Evolutionary conservation across 1,140 invertebrate genomes (phyloP), one percentile per base, ranked within the genome.

Genomic region (Grapholita molesta): DNA sequence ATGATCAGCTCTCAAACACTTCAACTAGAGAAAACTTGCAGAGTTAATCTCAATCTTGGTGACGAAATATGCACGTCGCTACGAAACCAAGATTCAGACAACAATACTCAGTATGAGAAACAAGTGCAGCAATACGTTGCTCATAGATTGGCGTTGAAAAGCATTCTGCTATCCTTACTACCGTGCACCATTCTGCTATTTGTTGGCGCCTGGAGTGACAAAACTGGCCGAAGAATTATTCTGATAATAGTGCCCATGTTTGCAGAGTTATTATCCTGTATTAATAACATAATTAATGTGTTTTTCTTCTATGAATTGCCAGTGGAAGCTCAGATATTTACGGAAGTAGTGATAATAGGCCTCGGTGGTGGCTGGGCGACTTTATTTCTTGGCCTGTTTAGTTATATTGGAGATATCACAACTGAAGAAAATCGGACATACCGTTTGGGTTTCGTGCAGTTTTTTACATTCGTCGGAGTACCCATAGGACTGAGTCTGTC

Each of bases 21-120:
- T 0, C 95, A 95, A 74, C 88, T 96, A 66, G 95, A 96, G 81
- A 96, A 96, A 84, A 95, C 95, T 0, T 96, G 96, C 73, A 86
- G 95, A 9, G 95, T 96, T 0, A 96, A 96, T 79, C 89, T 96
- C 64, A 92, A 85, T 2, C 94, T 95, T 67, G 84, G 93, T 0
- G 92, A 93, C 28, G 91, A 93, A 42, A 90, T 96, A 0, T 96
- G 96, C 78, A 93, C 94, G 67, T 93, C 94, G 0, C 77, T 96
- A 11, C 12, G 24, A 25, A 92, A 94, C 5, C 95, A 95, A 73
- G 75, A 89, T 64, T 35, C 67, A 12, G 75, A 76, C 18, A 82
- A 78, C 42, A 48, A 12, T 15, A 5, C 5, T 15, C 6, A 7
- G 68, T 78, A 80, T n/a, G 83, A 78, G 4, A 68, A 76, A 32